phyloP scores from a whole-genome alignment of 2,113 vertebrate genomes.

The Sterna hirundo region DNA sequence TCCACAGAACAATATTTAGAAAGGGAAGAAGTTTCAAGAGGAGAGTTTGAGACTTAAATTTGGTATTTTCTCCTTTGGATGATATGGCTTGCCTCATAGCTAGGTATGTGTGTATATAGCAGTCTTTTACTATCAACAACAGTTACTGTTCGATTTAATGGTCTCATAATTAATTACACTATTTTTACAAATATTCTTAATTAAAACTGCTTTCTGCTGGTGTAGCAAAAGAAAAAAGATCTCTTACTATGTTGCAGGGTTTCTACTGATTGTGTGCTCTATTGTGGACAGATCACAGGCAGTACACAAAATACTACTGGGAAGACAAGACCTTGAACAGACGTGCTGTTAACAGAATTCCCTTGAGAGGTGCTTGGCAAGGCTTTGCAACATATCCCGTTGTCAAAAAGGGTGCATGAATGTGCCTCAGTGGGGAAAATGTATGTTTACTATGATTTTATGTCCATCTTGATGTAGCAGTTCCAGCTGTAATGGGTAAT shows the following conservation, averaged over 20 bases:
- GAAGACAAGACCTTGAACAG: not conserved
- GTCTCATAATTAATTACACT: not conserved
- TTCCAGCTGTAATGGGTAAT: not conserved
- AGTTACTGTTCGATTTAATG: not conserved
- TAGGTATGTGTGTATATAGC: not conserved
- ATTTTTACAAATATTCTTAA: not conserved
- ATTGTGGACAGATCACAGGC: not conserved
- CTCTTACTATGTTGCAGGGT: not conserved
- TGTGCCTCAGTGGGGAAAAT: not conserved
- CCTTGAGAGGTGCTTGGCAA: not conserved
- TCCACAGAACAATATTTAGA: not conserved
- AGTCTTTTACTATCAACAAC: not conserved
- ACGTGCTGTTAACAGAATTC: not conserved
- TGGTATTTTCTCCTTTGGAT: not conserved
- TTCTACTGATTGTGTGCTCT: not conserved
- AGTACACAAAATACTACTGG: not conserved
- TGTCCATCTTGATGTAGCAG: not conserved
- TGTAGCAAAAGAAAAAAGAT: not conserved
- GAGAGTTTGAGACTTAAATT: not conserved
- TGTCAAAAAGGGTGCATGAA: not conserved
- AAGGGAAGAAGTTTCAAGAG: not conserved
- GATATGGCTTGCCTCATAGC: not conserved
- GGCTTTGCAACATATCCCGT: not conserved
- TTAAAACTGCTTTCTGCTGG: not conserved
- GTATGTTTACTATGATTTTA: not conserved